Conservation (phyloP, 2,113 vertebrate genomes). For the Melospiza melodia region DNA sequence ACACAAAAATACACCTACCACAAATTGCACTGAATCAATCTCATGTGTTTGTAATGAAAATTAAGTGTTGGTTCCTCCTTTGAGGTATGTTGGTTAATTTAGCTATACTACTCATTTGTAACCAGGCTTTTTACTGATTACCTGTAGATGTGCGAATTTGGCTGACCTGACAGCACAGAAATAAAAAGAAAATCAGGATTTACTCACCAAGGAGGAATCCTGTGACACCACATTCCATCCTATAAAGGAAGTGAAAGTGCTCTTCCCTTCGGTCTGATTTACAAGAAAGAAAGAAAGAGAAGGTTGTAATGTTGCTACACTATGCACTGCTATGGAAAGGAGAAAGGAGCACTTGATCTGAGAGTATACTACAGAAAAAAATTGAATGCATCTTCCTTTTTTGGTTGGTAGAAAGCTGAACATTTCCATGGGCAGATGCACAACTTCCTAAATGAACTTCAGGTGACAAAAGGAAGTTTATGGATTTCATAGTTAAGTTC, state of each 20-base stretch:
- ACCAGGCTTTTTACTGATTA: not conserved
- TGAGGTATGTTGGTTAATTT: not conserved
- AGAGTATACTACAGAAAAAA: not conserved
- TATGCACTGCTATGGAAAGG: slow-evolving; percentile 58
- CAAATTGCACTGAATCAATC: not conserved
- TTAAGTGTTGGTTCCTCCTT: not conserved
- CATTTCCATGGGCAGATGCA: not conserved
- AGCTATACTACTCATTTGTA: not conserved
- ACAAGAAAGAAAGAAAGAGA: slow-evolving; percentile 80
- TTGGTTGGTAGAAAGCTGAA: not conserved
- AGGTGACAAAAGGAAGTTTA: not conserved
- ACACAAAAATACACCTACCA: not conserved
- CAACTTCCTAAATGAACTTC: not conserved
- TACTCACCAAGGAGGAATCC: slow-evolving; percentile 81
- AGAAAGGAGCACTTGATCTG: slow-evolving; percentile 40
- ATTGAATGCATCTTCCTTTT: not conserved
- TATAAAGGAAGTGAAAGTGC: slow-evolving; percentile 83
- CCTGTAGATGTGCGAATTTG: slow-evolving; percentile 10
- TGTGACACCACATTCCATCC: slow-evolving; percentile 81
- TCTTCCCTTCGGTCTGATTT: slow-evolving; percentile 81
- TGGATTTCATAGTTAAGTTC: not conserved
- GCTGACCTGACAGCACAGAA: slow-evolving; percentile 53
- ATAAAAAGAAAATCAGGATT: slow-evolving; percentile 73
- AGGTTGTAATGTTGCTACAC: slow-evolving; percentile 77
- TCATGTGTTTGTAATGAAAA: not conserved